Percentiles rank a stretch among this genome's conserved stretches.
Evolutionary conservation across 2,113 vertebrate species (phyloP).

Genomic region (Pteronura brasiliensis): DNA sequence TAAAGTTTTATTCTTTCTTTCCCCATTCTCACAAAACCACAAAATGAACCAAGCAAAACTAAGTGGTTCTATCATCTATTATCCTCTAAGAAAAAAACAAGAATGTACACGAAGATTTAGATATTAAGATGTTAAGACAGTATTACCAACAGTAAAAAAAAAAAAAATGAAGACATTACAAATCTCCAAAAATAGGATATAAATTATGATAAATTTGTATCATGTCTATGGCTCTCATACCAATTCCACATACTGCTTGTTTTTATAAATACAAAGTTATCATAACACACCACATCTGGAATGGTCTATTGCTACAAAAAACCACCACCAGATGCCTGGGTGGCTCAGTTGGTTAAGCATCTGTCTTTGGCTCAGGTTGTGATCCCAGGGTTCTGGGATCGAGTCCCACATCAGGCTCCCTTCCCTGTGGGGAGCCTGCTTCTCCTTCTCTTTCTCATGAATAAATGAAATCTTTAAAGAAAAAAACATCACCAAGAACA

Average conservation of each 20-base stretch:
- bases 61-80: background rate
- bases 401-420: background rate
- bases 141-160: background rate
- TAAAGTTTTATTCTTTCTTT: background rate
- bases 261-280: conserved; percentile 19
- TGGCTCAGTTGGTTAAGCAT: too few relatives aligned
- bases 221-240: background rate
- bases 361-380: background rate
- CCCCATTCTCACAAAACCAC: background rate
- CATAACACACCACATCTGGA: background rate
- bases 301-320: background rate
- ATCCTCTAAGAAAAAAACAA: background rate
- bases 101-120: background rate
- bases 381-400: background rate
- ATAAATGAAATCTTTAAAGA: background rate
- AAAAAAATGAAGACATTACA: background rate
- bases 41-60: conserved; percentile 23
- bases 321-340: background rate
- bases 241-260: background rate
- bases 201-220: background rate
- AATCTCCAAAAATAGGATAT: background rate
- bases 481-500: background rate
- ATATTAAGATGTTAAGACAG: background rate
- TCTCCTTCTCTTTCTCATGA: background rate
- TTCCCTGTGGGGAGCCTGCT: background rate